These are phyloP conservation scores for Achlya flavicornis DNA, from an alignment of 2,888 invertebrate species.

Conservation along the genomic window DNA sequence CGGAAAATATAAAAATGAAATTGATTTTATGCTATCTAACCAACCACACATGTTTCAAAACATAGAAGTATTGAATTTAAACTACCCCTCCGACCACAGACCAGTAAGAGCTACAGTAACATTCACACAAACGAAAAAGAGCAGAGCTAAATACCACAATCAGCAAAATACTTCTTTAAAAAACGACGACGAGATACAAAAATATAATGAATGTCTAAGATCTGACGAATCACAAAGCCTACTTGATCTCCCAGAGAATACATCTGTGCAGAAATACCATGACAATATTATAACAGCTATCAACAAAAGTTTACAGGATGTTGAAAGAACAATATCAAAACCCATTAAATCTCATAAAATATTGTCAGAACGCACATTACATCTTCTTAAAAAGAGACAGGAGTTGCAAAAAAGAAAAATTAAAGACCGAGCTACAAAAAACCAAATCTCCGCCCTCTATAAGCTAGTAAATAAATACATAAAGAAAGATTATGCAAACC, in stretches of 20 bases:
- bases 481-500: constrained; percentile 15
- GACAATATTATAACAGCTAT: constrained; percentile 24
- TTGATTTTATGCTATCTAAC: constrained; percentile 30
- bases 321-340: neutral
- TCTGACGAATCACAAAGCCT: neutral
- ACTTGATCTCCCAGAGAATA: no score
- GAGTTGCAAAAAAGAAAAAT: constrained; percentile 21
- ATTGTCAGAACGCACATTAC: constrained; percentile 18
- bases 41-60: constrained; percentile 10
- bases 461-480: neutral
- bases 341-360: constrained; percentile 14
- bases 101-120: neutral
- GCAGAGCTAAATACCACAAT: neutral
- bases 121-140: neutral
- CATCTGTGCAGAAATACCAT: constrained; percentile 23
- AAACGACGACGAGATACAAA: constrained; percentile 20
- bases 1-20: constrained; percentile 25
- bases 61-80: no score
- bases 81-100: no score
- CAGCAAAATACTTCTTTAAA: neutral
- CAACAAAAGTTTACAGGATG: constrained; percentile 14
- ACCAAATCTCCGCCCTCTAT: constrained; percentile 7
- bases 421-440: constrained; percentile 21
- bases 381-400: constrained; percentile 21
- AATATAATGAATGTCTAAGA: constrained; percentile 18